Evolutionary conservation across 2,113 vertebrate genomes (phyloP).

Genomic region (Ochotona princeps): DNA sequence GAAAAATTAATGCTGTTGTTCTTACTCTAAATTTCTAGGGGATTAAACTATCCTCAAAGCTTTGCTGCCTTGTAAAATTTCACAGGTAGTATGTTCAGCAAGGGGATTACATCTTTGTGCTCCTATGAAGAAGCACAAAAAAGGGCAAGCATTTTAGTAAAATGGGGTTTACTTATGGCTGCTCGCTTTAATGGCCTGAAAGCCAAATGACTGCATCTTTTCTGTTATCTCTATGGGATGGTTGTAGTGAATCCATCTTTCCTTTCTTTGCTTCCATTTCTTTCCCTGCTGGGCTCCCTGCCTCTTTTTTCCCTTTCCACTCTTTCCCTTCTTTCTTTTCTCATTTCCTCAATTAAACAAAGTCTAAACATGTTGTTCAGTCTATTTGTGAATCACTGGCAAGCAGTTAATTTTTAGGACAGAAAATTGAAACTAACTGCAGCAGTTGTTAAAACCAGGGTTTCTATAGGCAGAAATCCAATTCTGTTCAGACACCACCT

Average conservation of each 20-base stretch:
- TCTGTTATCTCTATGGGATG: conserved; percentile 29
- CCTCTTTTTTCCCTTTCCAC: rapidly evolving
- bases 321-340: not conserved
- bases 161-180: conserved; percentile 1
- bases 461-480: conserved; percentile 71
- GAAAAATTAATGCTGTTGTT: not conserved
- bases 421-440: conserved; percentile 71
- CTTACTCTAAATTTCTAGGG: conserved; percentile 8
- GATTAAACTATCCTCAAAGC: conserved; percentile 9
- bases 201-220: conserved; percentile 23
- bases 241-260: not conserved
- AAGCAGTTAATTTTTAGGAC: conserved; percentile 76
- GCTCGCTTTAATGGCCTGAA: not conserved
- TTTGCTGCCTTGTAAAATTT: not conserved
- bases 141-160: not conserved
- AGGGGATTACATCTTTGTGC: not conserved
- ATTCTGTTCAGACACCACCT: conserved; percentile 69
- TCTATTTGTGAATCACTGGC: conserved; percentile 69
- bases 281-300: not conserved
- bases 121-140: not conserved
- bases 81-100: not conserved
- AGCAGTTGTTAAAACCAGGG: conserved; percentile 73
- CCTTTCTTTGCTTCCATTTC: rapidly evolving
- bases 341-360: conserved; percentile 62
- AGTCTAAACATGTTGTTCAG: conserved; percentile 71